These are phyloP conservation scores for Spilosoma lubricipeda DNA, from an alignment of 2,888 invertebrate genomes.

Conservation along the genomic window DNA sequence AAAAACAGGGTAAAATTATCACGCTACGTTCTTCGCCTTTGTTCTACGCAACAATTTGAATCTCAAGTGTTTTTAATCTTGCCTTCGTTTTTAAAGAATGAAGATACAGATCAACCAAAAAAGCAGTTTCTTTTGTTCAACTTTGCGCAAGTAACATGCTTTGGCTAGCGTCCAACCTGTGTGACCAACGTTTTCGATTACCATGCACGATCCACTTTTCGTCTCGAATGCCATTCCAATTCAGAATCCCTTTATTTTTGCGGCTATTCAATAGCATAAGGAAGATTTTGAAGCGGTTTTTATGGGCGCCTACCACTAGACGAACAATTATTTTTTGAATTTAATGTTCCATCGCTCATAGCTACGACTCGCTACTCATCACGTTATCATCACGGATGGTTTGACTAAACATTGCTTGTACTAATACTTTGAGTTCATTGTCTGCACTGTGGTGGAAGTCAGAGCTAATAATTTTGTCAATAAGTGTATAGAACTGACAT, in stretches of 20 bases:
- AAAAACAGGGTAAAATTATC: too few relatives aligned
- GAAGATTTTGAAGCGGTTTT: background rate
- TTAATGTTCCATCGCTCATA: background rate
- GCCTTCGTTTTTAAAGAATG: background rate
- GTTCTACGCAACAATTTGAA: too few relatives aligned
- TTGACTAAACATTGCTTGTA: too few relatives aligned
- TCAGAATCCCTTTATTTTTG: background rate
- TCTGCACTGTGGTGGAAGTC: too few relatives aligned
- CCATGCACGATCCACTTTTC: background rate
- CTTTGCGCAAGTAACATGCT: background rate
- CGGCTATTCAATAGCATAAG: background rate
- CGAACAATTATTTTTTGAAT: background rate
- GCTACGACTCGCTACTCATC: rapidly evolving
- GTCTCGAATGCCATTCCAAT: background rate
- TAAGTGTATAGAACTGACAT: too few relatives aligned
- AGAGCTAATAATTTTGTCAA: too few relatives aligned
- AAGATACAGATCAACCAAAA: background rate
- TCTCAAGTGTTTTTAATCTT: background rate
- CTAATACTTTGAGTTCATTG: too few relatives aligned
- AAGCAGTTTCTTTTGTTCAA: background rate
- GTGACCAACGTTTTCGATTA: background rate
- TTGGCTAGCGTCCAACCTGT: background rate
- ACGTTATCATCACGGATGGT: background rate
- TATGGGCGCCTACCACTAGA: background rate
- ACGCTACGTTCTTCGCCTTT: too few relatives aligned